phyloP scores from a whole-genome alignment of 2,113 vertebrate species.

The Cisticola juncidis region DNA sequence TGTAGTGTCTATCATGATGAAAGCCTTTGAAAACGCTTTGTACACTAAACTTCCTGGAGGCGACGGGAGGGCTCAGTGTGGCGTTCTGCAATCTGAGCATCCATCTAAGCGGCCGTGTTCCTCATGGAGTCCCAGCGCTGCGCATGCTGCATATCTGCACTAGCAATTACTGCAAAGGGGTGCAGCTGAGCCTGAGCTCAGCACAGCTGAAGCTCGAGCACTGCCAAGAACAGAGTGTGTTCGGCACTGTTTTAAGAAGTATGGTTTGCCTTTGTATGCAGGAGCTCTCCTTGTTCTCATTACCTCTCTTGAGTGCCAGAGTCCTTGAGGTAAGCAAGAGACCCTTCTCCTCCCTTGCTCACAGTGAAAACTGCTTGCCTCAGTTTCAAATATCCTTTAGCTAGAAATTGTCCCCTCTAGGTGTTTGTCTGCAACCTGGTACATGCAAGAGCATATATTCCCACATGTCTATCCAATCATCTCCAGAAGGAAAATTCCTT shows the following conservation, averaged over 20 bases:
- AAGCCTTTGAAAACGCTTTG: background rate
- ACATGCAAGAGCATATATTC: background rate
- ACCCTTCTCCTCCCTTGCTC: background rate
- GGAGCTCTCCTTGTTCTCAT: constrained; percentile 16
- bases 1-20: constrained; percentile 11
- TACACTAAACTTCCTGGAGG: constrained; percentile 21
- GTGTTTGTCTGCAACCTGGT: background rate
- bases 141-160: background rate
- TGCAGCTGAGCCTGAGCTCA: constrained; percentile 59
- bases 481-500: background rate
- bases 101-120: background rate
- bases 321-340: background rate
- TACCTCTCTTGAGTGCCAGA: background rate
- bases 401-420: background rate
- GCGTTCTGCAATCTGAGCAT: constrained; percentile 50
- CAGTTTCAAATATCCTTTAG: background rate
- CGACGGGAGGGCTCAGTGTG: constrained; percentile 16
- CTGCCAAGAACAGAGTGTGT: constrained; percentile 59
- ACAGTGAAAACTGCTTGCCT: background rate
- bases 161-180: constrained; percentile 30
- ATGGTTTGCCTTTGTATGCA: background rate
- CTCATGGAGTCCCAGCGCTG: background rate
- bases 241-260: background rate
- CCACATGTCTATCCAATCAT: background rate
- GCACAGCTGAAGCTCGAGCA: constrained; percentile 37